Percentiles rank a stretch among this genome's conserved stretches.
Conservation (phyloP, 2,113 vertebrate species). For the Sphyrna mokarran region DNA sequence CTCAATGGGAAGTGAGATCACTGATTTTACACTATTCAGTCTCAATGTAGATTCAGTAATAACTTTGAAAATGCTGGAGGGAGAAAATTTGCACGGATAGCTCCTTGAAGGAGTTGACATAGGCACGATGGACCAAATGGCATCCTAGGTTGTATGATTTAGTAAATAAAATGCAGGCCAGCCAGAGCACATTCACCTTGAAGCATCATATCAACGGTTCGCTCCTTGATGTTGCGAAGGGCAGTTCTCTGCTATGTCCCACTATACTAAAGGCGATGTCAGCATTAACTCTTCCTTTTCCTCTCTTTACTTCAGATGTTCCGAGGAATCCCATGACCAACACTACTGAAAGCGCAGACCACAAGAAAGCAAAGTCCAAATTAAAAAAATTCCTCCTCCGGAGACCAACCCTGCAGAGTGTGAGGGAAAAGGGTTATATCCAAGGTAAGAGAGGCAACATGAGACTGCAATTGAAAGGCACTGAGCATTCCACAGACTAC, state of each 20-base stretch:
- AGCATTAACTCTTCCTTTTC: not conserved
- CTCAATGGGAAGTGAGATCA: not conserved
- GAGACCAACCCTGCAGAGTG: slow-evolving; percentile 77
- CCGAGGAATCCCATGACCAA: slow-evolving; percentile 38
- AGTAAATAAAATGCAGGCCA: not conserved
- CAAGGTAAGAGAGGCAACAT: slow-evolving; percentile 51
- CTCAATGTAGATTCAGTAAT: not conserved
- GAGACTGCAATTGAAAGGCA: not conserved
- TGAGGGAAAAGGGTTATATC: slow-evolving; percentile 85
- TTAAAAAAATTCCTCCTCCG: slow-evolving; percentile 77
- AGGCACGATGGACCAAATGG: not conserved
- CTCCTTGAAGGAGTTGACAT: not conserved
- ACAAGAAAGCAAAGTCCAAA: slow-evolving; percentile 68
- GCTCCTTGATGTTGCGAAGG: not conserved
- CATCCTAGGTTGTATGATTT: not conserved
- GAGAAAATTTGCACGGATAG: not conserved
- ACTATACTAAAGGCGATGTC: slow-evolving; percentile 12
- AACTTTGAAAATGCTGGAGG: not conserved
- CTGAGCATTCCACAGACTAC: too few relatives aligned
- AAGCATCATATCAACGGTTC: not conserved
- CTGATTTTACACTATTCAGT: not conserved
- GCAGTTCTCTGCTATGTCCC: not conserved
- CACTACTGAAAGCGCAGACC: slow-evolving; percentile 53
- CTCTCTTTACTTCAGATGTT: slow-evolving; percentile 31
- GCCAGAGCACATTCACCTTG: not conserved